A percentile compares a stretch with the other conserved stretches of the same genome.
Evolutionary conservation across 2,888 invertebrate genomes (phyloP).

Genomic region (Limulus polyphemus): DNA sequence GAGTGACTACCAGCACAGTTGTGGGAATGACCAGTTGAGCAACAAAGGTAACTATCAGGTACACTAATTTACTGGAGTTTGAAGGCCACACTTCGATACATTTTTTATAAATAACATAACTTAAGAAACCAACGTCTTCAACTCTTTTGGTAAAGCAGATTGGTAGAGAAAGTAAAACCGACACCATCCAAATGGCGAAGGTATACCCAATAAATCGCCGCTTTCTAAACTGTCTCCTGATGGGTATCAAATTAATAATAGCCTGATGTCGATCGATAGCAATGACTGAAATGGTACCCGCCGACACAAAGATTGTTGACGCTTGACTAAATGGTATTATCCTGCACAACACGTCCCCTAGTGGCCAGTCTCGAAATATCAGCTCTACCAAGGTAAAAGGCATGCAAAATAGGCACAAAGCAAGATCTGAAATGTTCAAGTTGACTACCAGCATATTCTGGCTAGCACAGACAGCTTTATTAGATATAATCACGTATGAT

Average conservation of each 20-base stretch:
- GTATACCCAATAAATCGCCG: neutral
- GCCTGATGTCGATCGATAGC: conserved; percentile 39
- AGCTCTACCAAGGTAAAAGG: conserved; percentile 46
- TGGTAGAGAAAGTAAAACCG: neutral
- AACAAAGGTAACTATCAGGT: conserved; percentile 1
- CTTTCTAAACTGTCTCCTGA: neutral
- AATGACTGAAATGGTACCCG: conserved; percentile 49
- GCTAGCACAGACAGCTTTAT: conserved; percentile 32
- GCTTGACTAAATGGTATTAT: conserved; percentile 46
- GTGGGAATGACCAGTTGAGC: neutral
- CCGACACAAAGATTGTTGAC: conserved; percentile 48
- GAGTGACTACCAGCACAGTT: neutral
- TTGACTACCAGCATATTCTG: conserved; percentile 48
- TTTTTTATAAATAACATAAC: neutral
- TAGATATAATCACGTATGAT: conserved; percentile 12
- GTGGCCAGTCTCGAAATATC: conserved; percentile 42
- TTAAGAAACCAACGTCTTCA: neutral
- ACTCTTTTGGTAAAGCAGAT: neutral
- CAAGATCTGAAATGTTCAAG: conserved; percentile 46
- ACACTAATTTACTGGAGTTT: neutral
- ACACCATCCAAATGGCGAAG: neutral
- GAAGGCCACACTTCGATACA: conserved; percentile 1
- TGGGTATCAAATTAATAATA: conserved; percentile 39
- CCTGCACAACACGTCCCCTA: conserved; percentile 47
- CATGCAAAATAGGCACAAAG: conserved; percentile 47